phyloP scores from a whole-genome alignment of 1,140 invertebrate genomes.

The Brachionus rotundiformis region DNA sequence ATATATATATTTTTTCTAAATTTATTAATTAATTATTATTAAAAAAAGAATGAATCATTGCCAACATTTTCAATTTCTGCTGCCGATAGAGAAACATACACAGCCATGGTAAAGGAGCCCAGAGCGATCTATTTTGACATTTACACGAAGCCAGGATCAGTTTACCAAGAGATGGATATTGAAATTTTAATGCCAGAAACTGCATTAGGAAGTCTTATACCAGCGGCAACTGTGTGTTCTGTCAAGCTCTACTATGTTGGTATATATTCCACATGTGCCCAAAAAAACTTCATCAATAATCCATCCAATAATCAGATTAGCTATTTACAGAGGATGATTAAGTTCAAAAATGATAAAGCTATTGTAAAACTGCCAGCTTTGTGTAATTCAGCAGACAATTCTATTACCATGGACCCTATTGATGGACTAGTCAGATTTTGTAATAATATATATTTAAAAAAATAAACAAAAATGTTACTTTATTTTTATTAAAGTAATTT shows the following conservation, averaged over 20 bases:
- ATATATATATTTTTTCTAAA: not conserved
- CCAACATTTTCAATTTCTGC: conserved; percentile 17
- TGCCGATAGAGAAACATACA: not conserved
- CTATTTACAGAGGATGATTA: conserved; percentile 50
- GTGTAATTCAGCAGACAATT: conserved; percentile 54
- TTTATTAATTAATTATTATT: not conserved
- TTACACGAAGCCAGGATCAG: conserved; percentile 54
- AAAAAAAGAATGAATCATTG: not conserved
- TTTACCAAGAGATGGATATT: conserved; percentile 56
- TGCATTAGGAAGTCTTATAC: conserved; percentile 52
- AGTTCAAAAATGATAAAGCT: conserved; percentile 54
- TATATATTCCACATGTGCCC: conserved; percentile 25
- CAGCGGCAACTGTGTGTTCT: conserved; percentile 55
- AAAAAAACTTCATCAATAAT: not conserved
- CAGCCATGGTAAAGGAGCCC: conserved; percentile 51
- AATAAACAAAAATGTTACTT: not conserved
- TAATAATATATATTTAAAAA: conserved; percentile 44
- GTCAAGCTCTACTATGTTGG: conserved; percentile 55
- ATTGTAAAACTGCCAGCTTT: conserved; percentile 54
- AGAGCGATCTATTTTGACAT: conserved; percentile 55
- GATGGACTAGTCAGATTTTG: conserved; percentile 50
- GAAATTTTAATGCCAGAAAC: conserved; percentile 57
- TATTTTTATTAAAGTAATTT: conserved; percentile 22
- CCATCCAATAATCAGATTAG: not conserved
- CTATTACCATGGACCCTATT: conserved; percentile 53